These are phyloP conservation scores for Pinctada fucata DNA, from an alignment of 2,888 invertebrate species.

Conservation along the genomic window DNA sequence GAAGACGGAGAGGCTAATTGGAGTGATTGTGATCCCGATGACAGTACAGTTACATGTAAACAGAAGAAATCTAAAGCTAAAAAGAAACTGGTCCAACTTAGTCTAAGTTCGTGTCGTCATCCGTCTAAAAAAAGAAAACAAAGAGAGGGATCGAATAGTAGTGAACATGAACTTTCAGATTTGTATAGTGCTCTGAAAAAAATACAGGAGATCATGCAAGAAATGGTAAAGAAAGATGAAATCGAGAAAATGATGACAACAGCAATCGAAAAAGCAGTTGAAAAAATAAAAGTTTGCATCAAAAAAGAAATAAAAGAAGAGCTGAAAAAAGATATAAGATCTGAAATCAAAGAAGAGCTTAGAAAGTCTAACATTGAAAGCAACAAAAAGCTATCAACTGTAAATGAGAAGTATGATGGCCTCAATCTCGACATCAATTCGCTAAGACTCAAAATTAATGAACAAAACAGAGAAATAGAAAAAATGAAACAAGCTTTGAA, in stretches of 20 bases:
- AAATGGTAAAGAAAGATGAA: neutral
- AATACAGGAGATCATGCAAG: constrained; percentile 3
- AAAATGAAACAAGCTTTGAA: neutral
- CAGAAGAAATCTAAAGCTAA: neutral
- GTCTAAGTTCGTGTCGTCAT: neutral
- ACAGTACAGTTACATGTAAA: neutral
- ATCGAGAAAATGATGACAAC: constrained; percentile 1
- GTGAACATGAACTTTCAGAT: too few species aligned
- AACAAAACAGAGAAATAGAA: neutral
- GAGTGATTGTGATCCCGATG: neutral
- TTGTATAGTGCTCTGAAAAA: too few species aligned
- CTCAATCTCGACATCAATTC: too few species aligned
- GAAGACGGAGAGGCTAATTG: neutral
- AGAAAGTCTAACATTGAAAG: too few species aligned
- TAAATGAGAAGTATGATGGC: too few species aligned
- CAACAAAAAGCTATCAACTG: too few species aligned
- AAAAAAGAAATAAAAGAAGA: too few species aligned
- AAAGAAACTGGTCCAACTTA: constrained; percentile 5
- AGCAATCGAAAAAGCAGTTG: neutral
- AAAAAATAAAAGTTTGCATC: too few species aligned
- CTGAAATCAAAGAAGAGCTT: too few species aligned
- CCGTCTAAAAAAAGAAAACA: neutral
- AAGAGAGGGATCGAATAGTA: too few species aligned
- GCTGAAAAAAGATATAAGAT: too few species aligned
- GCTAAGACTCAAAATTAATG: too few species aligned